These are phyloP conservation scores for Drosophila merina DNA, from an alignment of 2,888 invertebrate genomes.

Conservation along the genomic window DNA sequence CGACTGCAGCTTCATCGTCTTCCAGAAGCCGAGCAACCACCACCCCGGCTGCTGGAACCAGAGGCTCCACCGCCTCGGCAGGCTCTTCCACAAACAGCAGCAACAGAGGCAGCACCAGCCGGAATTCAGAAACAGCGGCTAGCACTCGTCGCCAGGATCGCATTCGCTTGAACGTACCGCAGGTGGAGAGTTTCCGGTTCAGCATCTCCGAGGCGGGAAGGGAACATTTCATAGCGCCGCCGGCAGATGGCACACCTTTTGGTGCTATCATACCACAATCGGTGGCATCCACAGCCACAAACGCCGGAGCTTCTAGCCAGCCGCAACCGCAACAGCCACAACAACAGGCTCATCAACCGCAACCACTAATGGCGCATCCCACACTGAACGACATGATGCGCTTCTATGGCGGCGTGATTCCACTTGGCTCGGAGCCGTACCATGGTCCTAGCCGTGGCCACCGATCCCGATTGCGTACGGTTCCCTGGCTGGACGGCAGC, in stretches of 20 bases:
- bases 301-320: neutral
- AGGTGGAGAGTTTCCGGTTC: slow-evolving; percentile 10
- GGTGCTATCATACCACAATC: neutral
- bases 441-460: neutral
- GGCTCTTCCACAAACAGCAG: neutral
- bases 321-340: slow-evolving; percentile 1
- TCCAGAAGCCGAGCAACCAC: neutral
- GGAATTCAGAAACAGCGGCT: neutral
- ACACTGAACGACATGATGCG: slow-evolving; percentile 34
- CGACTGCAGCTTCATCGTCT: neutral
- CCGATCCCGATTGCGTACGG: slow-evolving; percentile 3
- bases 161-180: slow-evolving; percentile 3
- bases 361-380: neutral
- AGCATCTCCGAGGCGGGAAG: slow-evolving; percentile 26
- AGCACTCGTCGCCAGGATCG: slow-evolving; percentile 9
- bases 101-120: neutral
- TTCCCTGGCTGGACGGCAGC: slow-evolving; percentile 17
- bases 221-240: slow-evolving; percentile 12
- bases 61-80: neutral
- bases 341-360: neutral
- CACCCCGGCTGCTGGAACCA: neutral
- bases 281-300: neutral
- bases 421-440: neutral
- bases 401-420: slow-evolving; percentile 15
- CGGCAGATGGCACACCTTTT: neutral